Percentiles rank a stretch among this genome's conserved stretches.
Evolutionary conservation across 2,797 vertebrate species (phyloP).

Genomic region (Sitta carolinensis): DNA sequence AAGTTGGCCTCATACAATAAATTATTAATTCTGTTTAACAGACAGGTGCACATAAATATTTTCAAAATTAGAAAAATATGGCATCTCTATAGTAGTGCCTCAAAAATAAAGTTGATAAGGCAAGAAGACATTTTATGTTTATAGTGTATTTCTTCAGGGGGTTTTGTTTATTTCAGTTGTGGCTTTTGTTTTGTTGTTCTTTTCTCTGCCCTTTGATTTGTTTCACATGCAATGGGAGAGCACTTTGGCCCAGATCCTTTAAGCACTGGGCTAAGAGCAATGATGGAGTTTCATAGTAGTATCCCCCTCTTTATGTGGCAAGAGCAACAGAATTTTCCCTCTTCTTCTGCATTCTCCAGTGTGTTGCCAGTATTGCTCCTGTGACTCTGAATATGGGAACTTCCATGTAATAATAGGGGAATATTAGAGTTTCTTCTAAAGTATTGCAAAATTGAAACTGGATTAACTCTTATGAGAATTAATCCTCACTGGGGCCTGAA

Average conservation of each 20-base stretch:
- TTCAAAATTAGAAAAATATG: neutral
- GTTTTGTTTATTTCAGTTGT: neutral
- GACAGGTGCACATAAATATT: neutral
- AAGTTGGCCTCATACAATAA: neutral
- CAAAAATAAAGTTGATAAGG: neutral
- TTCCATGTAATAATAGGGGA: neutral
- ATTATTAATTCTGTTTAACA: neutral
- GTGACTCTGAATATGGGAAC: neutral
- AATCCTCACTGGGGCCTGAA: neutral
- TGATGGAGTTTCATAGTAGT: rapidly evolving
- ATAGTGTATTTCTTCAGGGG: neutral
- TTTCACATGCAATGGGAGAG: neutral
- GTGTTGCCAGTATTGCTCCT: neutral
- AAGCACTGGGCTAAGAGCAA: neutral
- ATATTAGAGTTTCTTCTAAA: neutral
- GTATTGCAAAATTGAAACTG: neutral
- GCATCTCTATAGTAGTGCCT: neutral
- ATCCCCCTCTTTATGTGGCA: neutral
- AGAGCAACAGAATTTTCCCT: neutral
- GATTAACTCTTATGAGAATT: neutral
- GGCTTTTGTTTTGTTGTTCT: neutral
- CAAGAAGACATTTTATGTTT: neutral
- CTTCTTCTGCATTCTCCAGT: neutral
- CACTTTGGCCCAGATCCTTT: neutral
- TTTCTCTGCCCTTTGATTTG: neutral